These are phyloP conservation scores for Tursiops truncatus DNA, from an alignment of 2,113 vertebrate species.

Conservation along the genomic window DNA sequence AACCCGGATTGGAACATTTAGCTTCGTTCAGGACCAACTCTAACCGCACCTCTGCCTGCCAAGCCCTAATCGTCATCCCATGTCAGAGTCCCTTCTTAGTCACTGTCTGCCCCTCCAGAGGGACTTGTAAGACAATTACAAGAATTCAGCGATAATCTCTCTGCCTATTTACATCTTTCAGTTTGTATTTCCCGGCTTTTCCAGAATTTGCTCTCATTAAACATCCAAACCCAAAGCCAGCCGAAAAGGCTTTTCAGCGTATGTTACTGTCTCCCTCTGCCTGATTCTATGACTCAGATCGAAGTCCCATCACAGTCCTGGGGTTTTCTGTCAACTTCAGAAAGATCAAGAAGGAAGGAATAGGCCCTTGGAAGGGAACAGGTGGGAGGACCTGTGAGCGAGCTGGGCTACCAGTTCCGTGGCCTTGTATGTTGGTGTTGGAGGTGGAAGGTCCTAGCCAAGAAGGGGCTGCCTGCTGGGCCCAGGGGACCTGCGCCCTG, in stretches of 20 bases:
- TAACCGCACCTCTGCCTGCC: conserved; percentile 80
- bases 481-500: neutral
- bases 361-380: neutral
- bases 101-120: conserved; percentile 80
- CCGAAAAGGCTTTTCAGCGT: neutral
- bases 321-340: conserved; percentile 65
- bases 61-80: conserved; percentile 77
- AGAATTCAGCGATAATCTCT: conserved; percentile 81
- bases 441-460: neutral
- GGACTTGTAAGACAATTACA: conserved; percentile 81
- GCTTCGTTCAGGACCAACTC: conserved; percentile 78
- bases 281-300: conserved; percentile 71
- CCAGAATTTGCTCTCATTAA: conserved; percentile 71
- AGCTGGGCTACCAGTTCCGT: accelerated
- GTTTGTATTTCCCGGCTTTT: conserved; percentile 71
- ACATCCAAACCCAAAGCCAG: conserved; percentile 42
- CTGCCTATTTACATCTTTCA: conserved; percentile 74
- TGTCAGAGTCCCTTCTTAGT: conserved; percentile 75
- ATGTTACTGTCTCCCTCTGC: conserved; percentile 51
- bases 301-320: conserved; percentile 59
- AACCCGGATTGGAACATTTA: conserved; percentile 74
- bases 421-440: neutral
- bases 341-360: conserved; percentile 10
- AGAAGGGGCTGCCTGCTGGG: neutral
- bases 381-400: accelerated